Evolutionary conservation across 1,140 invertebrate species (phyloP), one percentile per base, ranked within the genome.

Genomic region (Brachionus angularis): DNA sequence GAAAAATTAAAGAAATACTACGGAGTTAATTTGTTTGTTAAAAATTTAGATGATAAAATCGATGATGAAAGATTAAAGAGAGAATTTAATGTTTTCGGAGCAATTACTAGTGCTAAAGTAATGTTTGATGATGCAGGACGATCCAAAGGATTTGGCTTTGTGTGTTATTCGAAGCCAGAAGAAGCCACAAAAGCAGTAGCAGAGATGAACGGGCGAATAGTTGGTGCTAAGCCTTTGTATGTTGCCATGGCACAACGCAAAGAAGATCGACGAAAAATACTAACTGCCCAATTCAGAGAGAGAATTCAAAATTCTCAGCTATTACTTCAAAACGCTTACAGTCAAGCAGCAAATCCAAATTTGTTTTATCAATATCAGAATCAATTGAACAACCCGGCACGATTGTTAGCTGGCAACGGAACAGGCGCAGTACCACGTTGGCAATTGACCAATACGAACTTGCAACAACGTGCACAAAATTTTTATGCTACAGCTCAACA

Each of bases 131-230:
- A 83, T 53, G 76, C 80, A 73, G 84, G 82, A 5, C 79, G 85
- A 72, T 85, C 84, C 33, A 98, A 96, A 84, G 96, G 96, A 42
- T 99, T 99, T 82, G 96, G 96, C 16, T 99, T 99, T 81, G 96
- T 99, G 5, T 99, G 96, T 83, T 98, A 98, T 79, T 95, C 91
- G 49, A 89, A 91, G 14, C 91, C 94, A 0, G 93, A 98, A 81
- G 96, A 98, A 83, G 96, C 96, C 5, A 98, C 95, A 3, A 97
- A 96, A 80, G 96, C 96, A 72, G 94, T 99, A 1, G 97, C 94
- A 1, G 95, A 83, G 55, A 96, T 98, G 91, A 98, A 98, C 80
- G 93, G 94, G 2, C 87, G 93, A 50, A 96, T 98, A 76, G 86
- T 98, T 25, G 93, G 91, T 52, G 87, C 89, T 1, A 99, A 99